Conservation (phyloP, 2,888 invertebrate genomes). For the Eudemis profundana region DNA sequence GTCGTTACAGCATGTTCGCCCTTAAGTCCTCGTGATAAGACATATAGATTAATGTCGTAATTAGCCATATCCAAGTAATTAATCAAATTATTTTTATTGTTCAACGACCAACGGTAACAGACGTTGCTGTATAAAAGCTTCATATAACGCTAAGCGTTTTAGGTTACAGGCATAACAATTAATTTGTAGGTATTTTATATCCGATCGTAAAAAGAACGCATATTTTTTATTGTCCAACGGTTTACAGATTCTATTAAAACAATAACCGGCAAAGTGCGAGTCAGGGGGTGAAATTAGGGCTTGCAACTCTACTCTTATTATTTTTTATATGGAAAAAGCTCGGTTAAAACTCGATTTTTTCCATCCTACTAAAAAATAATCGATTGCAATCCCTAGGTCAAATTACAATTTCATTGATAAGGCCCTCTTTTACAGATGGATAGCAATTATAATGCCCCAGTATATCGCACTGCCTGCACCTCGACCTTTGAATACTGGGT, state of each 20-base stretch:
- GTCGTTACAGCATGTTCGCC: slow-evolving; percentile 46
- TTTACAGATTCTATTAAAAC: not conserved
- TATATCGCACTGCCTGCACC: too few species aligned
- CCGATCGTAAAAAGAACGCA: slow-evolving; percentile 23
- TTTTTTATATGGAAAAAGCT: too few species aligned
- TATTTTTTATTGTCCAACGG: slow-evolving; percentile 9
- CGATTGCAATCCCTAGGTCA: too few species aligned
- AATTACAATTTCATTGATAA: too few species aligned
- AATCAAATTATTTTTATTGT: slow-evolving; percentile 45
- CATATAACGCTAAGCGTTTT: slow-evolving; percentile 16
- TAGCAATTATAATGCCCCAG: too few species aligned
- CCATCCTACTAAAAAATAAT: too few species aligned
- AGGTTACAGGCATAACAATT: slow-evolving; percentile 25
- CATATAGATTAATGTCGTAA: slow-evolving; percentile 31
- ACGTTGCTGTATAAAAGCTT: slow-evolving; percentile 17
- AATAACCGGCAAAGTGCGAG: not conserved
- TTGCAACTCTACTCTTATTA: too few species aligned
- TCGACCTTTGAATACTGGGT: too few species aligned
- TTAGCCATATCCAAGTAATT: slow-evolving; percentile 36
- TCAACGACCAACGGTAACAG: slow-evolving; percentile 42
- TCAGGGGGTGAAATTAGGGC: too few species aligned
- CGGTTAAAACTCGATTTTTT: too few species aligned
- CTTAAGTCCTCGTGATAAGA: slow-evolving; percentile 44
- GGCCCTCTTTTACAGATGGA: too few species aligned
- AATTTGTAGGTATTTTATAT: slow-evolving; percentile 31